These are phyloP conservation scores for Limosa lapponica DNA, from an alignment of 2,797 vertebrate genomes.

Conservation along the genomic window DNA sequence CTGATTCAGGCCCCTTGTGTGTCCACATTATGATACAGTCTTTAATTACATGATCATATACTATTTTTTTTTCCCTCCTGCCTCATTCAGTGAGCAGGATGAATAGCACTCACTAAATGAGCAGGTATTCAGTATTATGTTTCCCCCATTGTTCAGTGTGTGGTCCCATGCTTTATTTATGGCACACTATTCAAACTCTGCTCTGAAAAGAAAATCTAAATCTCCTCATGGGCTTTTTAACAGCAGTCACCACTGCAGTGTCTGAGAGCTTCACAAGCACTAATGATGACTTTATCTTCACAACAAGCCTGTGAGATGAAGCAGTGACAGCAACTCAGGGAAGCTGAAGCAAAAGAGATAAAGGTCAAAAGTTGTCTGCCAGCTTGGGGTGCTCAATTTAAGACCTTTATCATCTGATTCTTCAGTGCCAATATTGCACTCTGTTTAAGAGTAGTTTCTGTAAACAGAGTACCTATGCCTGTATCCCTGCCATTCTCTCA, in stretches of 20 bases:
- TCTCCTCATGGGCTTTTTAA: not conserved
- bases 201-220: slow-evolving; percentile 19
- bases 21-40: not conserved
- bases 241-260: not conserved
- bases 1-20: slow-evolving; percentile 5
- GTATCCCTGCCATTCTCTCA: not conserved
- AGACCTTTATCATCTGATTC: not conserved
- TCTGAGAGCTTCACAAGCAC: not conserved
- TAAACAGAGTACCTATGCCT: not conserved
- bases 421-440: not conserved
- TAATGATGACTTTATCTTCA: slow-evolving; percentile 14
- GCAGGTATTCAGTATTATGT: slow-evolving; percentile 13
- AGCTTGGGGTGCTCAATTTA: not conserved
- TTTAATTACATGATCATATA: slow-evolving; percentile 42
- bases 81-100: not conserved
- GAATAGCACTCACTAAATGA: slow-evolving; percentile 4
- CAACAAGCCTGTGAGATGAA: not conserved
- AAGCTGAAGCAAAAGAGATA: not conserved
- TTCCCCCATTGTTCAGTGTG: slow-evolving; percentile 28
- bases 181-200: not conserved
- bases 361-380: slow-evolving; percentile 13
- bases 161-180: slow-evolving; percentile 50
- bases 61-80: not conserved
- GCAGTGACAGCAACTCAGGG: not conserved
- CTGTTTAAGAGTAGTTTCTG: not conserved